phyloP scores from a whole-genome alignment of 2,113 vertebrate genomes.

The Isurus oxyrinchus region DNA sequence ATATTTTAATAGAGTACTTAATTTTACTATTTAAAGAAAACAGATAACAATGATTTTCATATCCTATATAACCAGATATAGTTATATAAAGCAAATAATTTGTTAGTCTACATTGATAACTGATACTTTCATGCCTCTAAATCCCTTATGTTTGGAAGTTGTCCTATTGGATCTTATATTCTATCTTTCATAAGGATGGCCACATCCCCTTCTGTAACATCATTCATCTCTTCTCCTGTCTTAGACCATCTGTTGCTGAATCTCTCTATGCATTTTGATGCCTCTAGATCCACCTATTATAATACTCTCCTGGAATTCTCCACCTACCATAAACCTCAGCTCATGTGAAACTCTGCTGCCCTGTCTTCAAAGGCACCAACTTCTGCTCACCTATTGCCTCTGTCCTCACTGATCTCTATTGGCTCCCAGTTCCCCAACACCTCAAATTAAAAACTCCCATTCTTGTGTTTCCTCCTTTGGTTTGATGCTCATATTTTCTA shows the following conservation, averaged over 20 bases:
- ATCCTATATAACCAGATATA: not conserved
- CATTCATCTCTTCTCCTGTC: not conserved
- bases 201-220: not conserved
- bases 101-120: not conserved
- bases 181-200: not conserved
- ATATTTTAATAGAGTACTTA: not conserved
- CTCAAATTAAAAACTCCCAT: too few species aligned
- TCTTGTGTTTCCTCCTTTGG: too few species aligned
- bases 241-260: not conserved
- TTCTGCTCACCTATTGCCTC: too few species aligned
- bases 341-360: not conserved
- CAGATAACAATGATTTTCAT: not conserved
- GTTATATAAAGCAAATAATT: not conserved
- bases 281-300: not conserved
- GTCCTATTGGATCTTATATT: not conserved
- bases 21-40: not conserved
- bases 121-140: not conserved
- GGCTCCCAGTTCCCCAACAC: too few species aligned
- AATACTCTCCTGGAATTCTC: not conserved
- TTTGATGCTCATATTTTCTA: not conserved
- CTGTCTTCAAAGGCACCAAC: too few species aligned
- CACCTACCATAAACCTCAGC: not conserved
- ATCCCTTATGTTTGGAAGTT: not conserved
- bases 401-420: too few species aligned
- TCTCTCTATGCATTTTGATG: not conserved